These are phyloP conservation scores for Forficula auricularia DNA, from an alignment of 1,140 invertebrate genomes.

Conservation along the genomic window DNA sequence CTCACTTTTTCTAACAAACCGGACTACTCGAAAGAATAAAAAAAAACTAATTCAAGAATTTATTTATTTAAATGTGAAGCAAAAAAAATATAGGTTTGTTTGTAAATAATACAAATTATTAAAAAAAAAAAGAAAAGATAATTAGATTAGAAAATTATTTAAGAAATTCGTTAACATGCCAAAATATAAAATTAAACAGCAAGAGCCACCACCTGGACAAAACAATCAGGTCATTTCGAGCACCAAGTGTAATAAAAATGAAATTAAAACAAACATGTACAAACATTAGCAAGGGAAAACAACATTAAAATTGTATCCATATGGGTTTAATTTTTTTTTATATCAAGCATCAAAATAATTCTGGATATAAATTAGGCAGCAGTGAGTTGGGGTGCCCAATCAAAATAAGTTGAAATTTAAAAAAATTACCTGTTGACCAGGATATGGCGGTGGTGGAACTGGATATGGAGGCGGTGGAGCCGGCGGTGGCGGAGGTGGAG, in stretches of 20 bases:
- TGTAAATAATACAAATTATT: no score
- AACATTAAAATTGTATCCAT: no score
- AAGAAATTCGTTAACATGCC: neutral
- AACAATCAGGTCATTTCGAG: constrained; percentile 1
- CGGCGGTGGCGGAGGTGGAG: constrained; percentile 29
- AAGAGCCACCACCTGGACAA: constrained; percentile 1
- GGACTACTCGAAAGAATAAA: no score
- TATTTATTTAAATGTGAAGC: no score
- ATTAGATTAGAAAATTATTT: neutral
- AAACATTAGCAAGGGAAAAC: no score
- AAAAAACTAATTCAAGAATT: no score
- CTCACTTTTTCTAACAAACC: no score
- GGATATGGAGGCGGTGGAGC: constrained; percentile 43
- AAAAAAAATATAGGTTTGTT: no score
- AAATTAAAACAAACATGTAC: neutral
- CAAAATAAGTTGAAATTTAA: neutral
- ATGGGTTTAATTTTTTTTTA: no score
- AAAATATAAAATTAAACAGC: neutral
- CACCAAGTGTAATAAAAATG: constrained; percentile 1
- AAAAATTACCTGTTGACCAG: constrained; percentile 22
- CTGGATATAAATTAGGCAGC: no score
- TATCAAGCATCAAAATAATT: constrained; percentile 1
- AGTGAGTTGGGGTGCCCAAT: no score
- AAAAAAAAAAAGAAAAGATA: no score
- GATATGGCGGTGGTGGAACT: constrained; percentile 44